Conservation (phyloP, 2,113 vertebrate genomes). For the Nerophis ophidion region DNA sequence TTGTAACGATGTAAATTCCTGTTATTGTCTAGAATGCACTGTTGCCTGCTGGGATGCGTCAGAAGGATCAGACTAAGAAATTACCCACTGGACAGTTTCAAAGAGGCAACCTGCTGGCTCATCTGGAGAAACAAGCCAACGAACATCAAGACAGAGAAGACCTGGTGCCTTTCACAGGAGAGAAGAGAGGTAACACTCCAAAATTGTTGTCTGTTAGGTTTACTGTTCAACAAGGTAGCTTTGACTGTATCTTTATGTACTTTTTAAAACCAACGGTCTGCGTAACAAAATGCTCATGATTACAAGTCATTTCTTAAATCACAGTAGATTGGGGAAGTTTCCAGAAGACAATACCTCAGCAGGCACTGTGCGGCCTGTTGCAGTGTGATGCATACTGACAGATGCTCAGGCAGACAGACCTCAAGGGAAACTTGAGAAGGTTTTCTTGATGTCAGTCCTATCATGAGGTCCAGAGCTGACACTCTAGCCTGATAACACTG, state of each 20-base stretch:
- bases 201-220: neutral
- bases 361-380: no score
- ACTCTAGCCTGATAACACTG: neutral
- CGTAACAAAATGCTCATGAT: no score
- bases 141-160: conserved; percentile 91
- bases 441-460: conserved; percentile 1
- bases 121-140: conserved; percentile 94
- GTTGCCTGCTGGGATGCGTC: conserved; percentile 88
- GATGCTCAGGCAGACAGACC: neutral
- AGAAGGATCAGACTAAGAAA: conserved; percentile 96
- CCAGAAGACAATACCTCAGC: no score
- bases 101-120: conserved; percentile 88
- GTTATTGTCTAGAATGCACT: conserved; percentile 78
- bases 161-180: conserved; percentile 90
- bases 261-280: no score
- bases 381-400: no score
- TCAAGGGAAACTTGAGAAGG: conserved; percentile 20
- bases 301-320: no score
- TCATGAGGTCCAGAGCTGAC: neutral
- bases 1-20: neutral
- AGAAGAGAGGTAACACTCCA: conserved; percentile 87
- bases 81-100: conserved; percentile 87
- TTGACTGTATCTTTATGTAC: neutral
- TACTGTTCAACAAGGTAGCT: neutral
- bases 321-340: no score